These are phyloP conservation scores for Sebastes cheni DNA, from an alignment of 2,797 vertebrate species.

Conservation along the genomic window DNA sequence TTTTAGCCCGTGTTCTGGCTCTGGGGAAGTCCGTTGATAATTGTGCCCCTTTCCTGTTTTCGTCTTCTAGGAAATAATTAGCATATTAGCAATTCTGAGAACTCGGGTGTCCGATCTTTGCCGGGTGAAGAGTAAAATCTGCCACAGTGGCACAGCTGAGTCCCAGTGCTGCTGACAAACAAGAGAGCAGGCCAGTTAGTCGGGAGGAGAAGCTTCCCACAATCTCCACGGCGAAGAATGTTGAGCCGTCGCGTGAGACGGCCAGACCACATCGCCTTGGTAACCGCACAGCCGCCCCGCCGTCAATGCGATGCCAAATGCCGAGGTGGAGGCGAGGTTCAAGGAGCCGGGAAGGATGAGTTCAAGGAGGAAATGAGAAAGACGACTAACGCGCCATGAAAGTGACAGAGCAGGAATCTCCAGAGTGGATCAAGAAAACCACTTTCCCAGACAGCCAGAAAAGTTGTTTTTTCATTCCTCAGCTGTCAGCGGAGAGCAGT, in stretches of 20 bases:
- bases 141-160: slow-evolving; percentile 50
- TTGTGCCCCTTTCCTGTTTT: slow-evolving; percentile 68
- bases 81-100: slow-evolving; percentile 50
- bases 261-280: slow-evolving; percentile 61
- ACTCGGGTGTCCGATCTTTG: slow-evolving; percentile 1
- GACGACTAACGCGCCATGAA: slow-evolving; percentile 10
- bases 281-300: slow-evolving; percentile 24
- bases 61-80: slow-evolving; percentile 57
- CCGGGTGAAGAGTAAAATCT: slow-evolving; percentile 11
- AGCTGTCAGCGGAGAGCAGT: slow-evolving; percentile 59
- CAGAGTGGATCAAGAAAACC: slow-evolving; percentile 6
- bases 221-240: slow-evolving; percentile 56
- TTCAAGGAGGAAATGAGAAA: slow-evolving; percentile 16
- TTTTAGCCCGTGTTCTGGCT: slow-evolving; percentile 4
- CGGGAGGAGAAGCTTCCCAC: slow-evolving; percentile 52
- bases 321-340: slow-evolving; percentile 7
- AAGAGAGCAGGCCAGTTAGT: slow-evolving; percentile 28
- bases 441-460: neutral
- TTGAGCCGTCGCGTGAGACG: slow-evolving; percentile 39
- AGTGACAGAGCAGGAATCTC: slow-evolving; percentile 14
- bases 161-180: slow-evolving; percentile 42
- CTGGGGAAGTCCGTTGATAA: slow-evolving; percentile 55
- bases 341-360: slow-evolving; percentile 13
- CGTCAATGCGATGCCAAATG: slow-evolving; percentile 34
- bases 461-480: slow-evolving; percentile 46